Percentiles rank a stretch among this genome's conserved stretches.
phyloP scores from a whole-genome alignment of 2,797 vertebrate species.

The Phataginus tetradactyla region DNA sequence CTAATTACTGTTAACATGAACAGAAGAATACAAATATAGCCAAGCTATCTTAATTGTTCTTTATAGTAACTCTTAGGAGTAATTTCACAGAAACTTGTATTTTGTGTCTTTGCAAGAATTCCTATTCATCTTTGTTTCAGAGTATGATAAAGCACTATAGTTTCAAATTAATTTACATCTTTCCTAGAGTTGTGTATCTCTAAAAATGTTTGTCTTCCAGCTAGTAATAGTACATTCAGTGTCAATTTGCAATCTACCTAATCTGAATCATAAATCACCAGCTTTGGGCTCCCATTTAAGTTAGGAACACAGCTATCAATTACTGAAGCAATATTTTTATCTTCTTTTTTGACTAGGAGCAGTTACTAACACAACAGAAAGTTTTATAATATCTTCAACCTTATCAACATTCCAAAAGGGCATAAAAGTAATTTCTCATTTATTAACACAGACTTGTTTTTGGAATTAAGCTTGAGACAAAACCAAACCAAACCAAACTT shows the following conservation, averaged over 20 bases:
- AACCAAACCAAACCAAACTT: not conserved
- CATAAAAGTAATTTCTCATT: not conserved
- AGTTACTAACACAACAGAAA: not conserved
- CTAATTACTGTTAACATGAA: conserved; percentile 35
- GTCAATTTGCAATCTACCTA: not conserved
- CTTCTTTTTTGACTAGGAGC: not conserved
- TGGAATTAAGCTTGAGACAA: not conserved
- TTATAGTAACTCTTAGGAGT: not conserved
- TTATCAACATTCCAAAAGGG: not conserved
- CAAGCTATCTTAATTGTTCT: not conserved
- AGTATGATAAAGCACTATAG: not conserved
- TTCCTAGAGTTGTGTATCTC: not conserved
- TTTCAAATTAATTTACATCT: not conserved
- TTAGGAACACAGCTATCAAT: conserved; percentile 32
- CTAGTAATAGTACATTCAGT: not conserved
- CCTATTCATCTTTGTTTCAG: not conserved
- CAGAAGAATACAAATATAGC: conserved; percentile 35
- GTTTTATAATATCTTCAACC: not conserved
- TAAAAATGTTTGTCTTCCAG: not conserved
- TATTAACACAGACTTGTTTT: not conserved
- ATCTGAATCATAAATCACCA: not conserved
- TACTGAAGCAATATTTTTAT: conserved; percentile 43
- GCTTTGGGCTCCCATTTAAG: not conserved
- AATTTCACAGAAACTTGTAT: not conserved
- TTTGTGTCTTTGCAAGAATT: not conserved